These are phyloP conservation scores for Vannuccia rotundouncinata DNA, from an alignment of 2,888 invertebrate genomes.

Conservation along the genomic window DNA sequence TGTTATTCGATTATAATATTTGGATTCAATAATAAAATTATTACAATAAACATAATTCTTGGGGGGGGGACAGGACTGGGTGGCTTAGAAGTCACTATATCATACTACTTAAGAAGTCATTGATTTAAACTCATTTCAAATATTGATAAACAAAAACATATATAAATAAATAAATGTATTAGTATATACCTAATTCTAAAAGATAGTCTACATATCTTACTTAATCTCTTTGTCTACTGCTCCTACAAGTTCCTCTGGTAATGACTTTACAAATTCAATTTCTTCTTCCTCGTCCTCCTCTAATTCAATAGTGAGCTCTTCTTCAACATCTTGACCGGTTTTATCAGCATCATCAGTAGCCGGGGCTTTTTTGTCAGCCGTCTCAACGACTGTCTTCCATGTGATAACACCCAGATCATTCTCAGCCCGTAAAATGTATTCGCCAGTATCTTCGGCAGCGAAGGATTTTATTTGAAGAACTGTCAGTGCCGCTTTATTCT, in stretches of 20 bases:
- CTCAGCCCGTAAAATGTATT: slow-evolving; percentile 51
- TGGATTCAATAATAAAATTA: too few species aligned
- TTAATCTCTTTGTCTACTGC: neutral
- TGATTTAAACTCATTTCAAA: too few species aligned
- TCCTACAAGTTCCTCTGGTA: neutral
- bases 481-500: slow-evolving; percentile 74
- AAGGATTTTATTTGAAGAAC: slow-evolving; percentile 63
- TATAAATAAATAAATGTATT: too few species aligned
- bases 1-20: too few species aligned
- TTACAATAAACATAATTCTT: too few species aligned
- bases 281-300: neutral
- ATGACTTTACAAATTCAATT: neutral
- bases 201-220: neutral
- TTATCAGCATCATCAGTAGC: neutral
- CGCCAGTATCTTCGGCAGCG: slow-evolving; percentile 51
- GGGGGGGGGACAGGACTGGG: too few species aligned
- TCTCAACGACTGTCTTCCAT: slow-evolving; percentile 46
- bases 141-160: too few species aligned
- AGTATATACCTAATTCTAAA: too few species aligned
- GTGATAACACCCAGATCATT: slow-evolving; percentile 55
- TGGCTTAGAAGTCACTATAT: too few species aligned
- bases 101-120: too few species aligned
- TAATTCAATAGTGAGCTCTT: neutral
- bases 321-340: neutral
- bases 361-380: neutral